A percentile compares a stretch with the other conserved stretches of the same genome.
These are phyloP conservation scores for Anoplius nigerrimus DNA, from an alignment of 2,888 invertebrate genomes.

Conservation along the genomic window DNA sequence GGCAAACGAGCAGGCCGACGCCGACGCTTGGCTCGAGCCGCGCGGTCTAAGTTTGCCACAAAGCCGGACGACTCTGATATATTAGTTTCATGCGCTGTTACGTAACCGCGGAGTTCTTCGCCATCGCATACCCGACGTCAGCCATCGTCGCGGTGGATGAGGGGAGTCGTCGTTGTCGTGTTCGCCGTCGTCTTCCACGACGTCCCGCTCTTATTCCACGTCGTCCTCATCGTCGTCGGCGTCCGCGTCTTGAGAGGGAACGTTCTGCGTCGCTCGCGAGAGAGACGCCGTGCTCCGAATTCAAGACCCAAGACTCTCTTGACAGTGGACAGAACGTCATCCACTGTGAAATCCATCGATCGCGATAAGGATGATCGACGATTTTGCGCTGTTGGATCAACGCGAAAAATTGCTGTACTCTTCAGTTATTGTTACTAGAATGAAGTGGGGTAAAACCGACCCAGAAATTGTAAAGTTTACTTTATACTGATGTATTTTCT, in stretches of 20 bases:
- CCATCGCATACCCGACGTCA: conserved; percentile 63
- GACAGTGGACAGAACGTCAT: no score
- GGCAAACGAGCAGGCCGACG: no score
- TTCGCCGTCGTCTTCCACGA: conserved; percentile 8
- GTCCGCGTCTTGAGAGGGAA: conserved; percentile 5
- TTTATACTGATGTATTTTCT: no score
- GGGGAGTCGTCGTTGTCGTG: conserved; percentile 50
- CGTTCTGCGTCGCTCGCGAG: not conserved
- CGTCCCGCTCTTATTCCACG: conserved; percentile 18
- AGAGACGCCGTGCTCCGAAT: no score
- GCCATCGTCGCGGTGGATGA: conserved; percentile 56
- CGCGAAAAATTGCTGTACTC: no score
- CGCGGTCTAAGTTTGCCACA: conserved; percentile 62
- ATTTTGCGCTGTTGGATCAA: no score
- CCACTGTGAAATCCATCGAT: no score
- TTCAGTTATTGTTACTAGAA: no score
- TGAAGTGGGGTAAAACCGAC: no score
- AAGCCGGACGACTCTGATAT: conserved; percentile 62
- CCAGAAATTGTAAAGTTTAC: no score
- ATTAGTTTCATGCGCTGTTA: conserved; percentile 66
- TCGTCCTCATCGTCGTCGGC: conserved; percentile 22
- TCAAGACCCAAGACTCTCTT: no score
- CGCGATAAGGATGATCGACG: no score
- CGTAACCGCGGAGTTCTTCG: conserved; percentile 62
- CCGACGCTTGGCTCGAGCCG: conserved; percentile 48